phyloP scores from a whole-genome alignment of 2,113 vertebrate genomes.

The Dicaeum eximium region DNA sequence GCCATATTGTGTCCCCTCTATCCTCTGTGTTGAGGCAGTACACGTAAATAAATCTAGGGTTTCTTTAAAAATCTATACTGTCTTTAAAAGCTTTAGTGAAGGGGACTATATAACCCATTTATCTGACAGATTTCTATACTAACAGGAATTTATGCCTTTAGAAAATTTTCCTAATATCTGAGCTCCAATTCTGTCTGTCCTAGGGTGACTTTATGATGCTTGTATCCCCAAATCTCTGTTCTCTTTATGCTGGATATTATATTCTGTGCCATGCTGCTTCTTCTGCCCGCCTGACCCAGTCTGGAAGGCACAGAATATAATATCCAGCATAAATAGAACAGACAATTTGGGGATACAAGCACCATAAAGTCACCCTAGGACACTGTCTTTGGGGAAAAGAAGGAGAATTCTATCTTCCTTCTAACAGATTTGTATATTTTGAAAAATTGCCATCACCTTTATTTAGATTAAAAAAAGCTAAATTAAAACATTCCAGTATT shows the following conservation, averaged over 20 bases:
- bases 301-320: too few relatives aligned
- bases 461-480: neutral
- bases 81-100: neutral
- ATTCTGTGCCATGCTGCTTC: too few relatives aligned
- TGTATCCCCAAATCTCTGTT: too few relatives aligned
- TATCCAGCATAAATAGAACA: too few relatives aligned
- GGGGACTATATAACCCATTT: neutral
- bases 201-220: too few relatives aligned
- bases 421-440: neutral
- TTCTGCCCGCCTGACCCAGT: too few relatives aligned
- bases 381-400: neutral
- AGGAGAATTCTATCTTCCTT: neutral
- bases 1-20: neutral
- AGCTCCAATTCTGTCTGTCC: neutral
- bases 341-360: too few relatives aligned
- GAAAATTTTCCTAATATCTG: neutral
- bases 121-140: neutral
- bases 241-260: too few relatives aligned
- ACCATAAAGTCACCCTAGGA: too few relatives aligned
- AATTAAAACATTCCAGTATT: neutral
- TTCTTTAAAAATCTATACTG: neutral
- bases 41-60: neutral
- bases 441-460: neutral
- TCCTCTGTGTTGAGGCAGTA: neutral
- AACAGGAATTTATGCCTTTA: neutral